A percentile compares a stretch with the other conserved stretches of the same genome.
Conservation (phyloP, 2,113 vertebrate genomes). For the Lanius ludovicianus region DNA sequence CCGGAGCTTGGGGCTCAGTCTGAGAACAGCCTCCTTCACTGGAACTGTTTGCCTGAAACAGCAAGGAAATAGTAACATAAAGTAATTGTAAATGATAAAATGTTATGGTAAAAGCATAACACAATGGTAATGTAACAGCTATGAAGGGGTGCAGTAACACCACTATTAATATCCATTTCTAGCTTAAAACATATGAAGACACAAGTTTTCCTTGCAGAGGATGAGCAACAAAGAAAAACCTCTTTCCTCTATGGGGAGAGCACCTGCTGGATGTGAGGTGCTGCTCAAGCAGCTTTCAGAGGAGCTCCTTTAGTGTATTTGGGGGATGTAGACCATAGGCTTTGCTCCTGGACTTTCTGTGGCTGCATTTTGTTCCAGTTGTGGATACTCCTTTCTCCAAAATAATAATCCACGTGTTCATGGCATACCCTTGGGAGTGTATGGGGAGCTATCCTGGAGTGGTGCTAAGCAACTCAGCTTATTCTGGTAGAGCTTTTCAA, state of each 20-base stretch:
- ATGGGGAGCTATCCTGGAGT: neutral
- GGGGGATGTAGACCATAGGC: neutral
- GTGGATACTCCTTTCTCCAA: neutral
- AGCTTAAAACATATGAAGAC: neutral
- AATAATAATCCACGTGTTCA: neutral
- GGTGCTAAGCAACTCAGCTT: neutral
- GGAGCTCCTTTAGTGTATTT: neutral
- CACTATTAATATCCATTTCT: neutral
- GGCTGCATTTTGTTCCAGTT: neutral
- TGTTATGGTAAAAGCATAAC: neutral
- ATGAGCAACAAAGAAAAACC: neutral
- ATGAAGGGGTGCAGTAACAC: neutral
- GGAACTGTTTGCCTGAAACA: neutral
- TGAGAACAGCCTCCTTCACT: neutral
- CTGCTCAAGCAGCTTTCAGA: neutral
- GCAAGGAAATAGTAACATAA: neutral
- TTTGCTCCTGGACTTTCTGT: neutral
- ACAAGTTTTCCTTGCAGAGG: neutral
- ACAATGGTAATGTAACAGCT: neutral
- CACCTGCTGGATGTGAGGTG: neutral
- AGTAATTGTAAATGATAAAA: neutral
- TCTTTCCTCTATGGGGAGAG: neutral
- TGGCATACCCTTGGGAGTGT: neutral
- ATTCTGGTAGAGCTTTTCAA: neutral
- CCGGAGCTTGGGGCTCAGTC: neutral